A percentile compares a stretch with the other conserved stretches of the same genome.
Evolutionary conservation across 1,140 invertebrate species (phyloP).

Genomic region (Drosophila arawakana): DNA sequence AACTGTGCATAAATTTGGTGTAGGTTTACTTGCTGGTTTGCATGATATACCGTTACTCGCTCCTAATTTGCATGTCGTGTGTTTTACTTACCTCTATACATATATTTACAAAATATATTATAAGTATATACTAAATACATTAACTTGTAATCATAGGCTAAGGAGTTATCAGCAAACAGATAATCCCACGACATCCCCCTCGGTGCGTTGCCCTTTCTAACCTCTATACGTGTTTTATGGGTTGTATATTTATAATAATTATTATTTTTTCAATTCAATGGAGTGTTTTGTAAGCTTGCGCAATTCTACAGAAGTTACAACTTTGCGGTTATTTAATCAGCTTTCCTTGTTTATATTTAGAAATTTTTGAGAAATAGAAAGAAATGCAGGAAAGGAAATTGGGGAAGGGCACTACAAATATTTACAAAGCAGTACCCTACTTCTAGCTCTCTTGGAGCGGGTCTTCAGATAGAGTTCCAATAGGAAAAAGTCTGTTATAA

Average conservation of each 20-base stretch:
- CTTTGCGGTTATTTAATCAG: neutral
- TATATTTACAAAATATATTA: neutral
- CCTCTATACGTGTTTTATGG: neutral
- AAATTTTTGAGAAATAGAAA: neutral
- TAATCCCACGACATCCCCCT: slow-evolving; percentile 18
- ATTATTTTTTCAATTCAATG: neutral
- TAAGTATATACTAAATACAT: slow-evolving; percentile 19
- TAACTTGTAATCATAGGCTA: slow-evolving; percentile 30
- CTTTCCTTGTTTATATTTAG: neutral
- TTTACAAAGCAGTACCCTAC: too few species aligned
- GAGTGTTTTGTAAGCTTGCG: neutral
- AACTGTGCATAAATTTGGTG: slow-evolving; percentile 50
- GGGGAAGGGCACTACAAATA: too few species aligned
- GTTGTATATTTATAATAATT: neutral
- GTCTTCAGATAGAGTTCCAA: too few species aligned
- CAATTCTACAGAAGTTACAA: neutral
- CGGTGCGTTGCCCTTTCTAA: slow-evolving; percentile 1
- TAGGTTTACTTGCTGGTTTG: slow-evolving; percentile 69
- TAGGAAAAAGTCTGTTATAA: too few species aligned
- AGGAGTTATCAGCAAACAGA: slow-evolving; percentile 44
- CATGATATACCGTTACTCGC: slow-evolving; percentile 55
- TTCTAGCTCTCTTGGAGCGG: too few species aligned
- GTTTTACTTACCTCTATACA: slow-evolving; percentile 14
- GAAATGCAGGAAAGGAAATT: too few species aligned
- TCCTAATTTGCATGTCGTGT: slow-evolving; percentile 65